Base-by-base conservation (phyloP, 1,140 invertebrate species). In the Neodiprion fabricii region DNA sequence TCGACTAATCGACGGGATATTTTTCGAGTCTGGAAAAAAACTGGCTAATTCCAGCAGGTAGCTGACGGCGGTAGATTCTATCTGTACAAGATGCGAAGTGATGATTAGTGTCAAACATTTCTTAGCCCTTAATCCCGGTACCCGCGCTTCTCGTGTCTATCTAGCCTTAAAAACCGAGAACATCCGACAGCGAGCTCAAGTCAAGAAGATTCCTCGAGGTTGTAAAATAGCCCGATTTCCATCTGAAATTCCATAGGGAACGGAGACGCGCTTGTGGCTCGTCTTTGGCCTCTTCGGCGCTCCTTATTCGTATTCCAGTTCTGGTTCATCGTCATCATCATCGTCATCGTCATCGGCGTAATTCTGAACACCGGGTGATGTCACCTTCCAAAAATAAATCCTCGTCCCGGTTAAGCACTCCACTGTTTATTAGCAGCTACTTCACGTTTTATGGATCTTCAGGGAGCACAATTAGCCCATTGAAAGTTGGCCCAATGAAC, bases 71-170 rank as follows among this genome's bases (percentile, higher is more conserved):
- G 70, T 71, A 47, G 70, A 71, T 71, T 7, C 5, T 71, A 71
- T 50, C 70, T 50, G 28, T 7, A 11, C 10, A 23, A 71, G 70
- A 71, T 71, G 40, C 48, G n/a, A 40, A 71, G 70, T n/a, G 21
- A 50, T 48, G 40, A 48, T 71, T 71, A 71, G 7, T 23, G 70
- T 47, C 70, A 69, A 69, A 69, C 67, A 69, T 69, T 69, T 7
- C 67, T 14, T 14, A 14, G 61, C 61, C 61, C 61, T 14, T 65
- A 1, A 14, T 65, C 61, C 12, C 61, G 7, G 17, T 21, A 1
- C 61, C 12, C 17, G 7, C 61, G 61, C 61, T 14, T 65, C 61
- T 14, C 2, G 17, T 1, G 12, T 65, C 17, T 65, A 4, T 7
- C 61, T 14, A 65, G 1, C 12, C 61, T 21, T 14, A 14, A 65